phyloP scores from a whole-genome alignment of 2,113 vertebrate species.

The Aplodontia rufa region DNA sequence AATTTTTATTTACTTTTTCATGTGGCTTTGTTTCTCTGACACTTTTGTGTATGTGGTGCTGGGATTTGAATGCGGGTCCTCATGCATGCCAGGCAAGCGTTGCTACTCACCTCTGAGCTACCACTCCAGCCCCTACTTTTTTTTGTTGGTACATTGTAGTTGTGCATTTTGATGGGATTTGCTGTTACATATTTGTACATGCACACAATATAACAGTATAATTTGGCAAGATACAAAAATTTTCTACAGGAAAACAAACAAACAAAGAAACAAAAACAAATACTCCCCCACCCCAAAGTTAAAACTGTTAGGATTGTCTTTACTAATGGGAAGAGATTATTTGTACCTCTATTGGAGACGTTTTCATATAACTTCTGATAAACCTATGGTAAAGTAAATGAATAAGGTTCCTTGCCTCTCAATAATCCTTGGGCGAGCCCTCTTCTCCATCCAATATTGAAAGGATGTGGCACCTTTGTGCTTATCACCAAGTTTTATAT shows the following conservation, averaged over 20 bases:
- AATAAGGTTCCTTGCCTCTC: neutral
- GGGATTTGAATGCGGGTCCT: too few species aligned
- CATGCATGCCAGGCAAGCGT: too few species aligned
- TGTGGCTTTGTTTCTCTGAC: too few species aligned
- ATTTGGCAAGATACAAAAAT: conserved; percentile 6
- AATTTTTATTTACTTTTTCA: too few species aligned
- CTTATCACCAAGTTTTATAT: neutral
- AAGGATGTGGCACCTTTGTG: neutral
- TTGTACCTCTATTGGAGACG: neutral
- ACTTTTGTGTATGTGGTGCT: too few species aligned
- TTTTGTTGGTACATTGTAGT: too few species aligned
- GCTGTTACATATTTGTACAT: too few species aligned
- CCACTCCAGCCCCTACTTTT: too few species aligned
- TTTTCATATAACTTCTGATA: conserved; percentile 11
- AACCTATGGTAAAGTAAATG: neutral
- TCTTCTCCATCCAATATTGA: neutral
- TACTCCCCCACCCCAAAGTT: neutral
- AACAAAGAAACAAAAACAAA: neutral
- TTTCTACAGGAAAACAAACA: neutral
- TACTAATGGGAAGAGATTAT: conserved; percentile 17
- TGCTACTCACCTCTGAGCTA: too few species aligned
- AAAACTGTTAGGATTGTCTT: neutral
- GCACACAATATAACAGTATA: too few species aligned
- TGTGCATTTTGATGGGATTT: too few species aligned
- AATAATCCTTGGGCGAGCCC: neutral